Conservation (phyloP, 2,888 invertebrate genomes). For the Lypha dubia region DNA sequence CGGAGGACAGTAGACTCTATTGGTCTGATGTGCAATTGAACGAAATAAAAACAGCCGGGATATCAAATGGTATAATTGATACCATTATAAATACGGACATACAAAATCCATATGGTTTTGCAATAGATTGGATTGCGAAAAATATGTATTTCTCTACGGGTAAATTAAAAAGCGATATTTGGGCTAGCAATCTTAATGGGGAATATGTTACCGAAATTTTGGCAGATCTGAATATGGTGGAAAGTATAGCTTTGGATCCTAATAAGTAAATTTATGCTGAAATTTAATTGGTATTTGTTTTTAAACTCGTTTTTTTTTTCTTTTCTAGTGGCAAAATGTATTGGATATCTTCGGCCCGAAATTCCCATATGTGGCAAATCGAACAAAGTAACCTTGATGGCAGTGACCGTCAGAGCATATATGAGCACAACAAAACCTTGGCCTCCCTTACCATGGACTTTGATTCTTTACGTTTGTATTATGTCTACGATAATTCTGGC, state of each 20-base stretch:
- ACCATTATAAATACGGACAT: slow-evolving; percentile 89
- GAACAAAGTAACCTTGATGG: slow-evolving; percentile 89
- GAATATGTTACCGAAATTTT: slow-evolving; percentile 86
- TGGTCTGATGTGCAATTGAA: slow-evolving; percentile 91
- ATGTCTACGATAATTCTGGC: slow-evolving; percentile 86
- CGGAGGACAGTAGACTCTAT: slow-evolving; percentile 87
- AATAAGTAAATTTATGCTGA: slow-evolving; percentile 80
- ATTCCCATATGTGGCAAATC: slow-evolving; percentile 83
- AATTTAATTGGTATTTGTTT: neutral
- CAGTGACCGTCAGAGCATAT: slow-evolving; percentile 81
- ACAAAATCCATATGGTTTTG: slow-evolving; percentile 86
- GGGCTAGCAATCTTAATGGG: slow-evolving; percentile 89
- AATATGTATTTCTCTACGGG: slow-evolving; percentile 86
- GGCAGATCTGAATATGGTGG: slow-evolving; percentile 83
- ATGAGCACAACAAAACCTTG: slow-evolving; percentile 78
- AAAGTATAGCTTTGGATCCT: slow-evolving; percentile 89
- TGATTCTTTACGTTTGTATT: slow-evolving; percentile 87
- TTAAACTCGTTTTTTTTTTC: neutral
- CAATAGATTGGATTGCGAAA: slow-evolving; percentile 92
- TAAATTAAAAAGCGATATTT: slow-evolving; percentile 85
- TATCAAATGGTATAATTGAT: slow-evolving; percentile 88
- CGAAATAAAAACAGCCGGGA: slow-evolving; percentile 88
- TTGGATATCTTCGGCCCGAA: slow-evolving; percentile 85
- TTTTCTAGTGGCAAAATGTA: slow-evolving; percentile 84
- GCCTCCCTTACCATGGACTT: slow-evolving; percentile 87